These are phyloP conservation scores for Heliocidaris erythrogramma DNA, from an alignment of 35 echinoderm and acorn worm species.

Conservation along the genomic window DNA sequence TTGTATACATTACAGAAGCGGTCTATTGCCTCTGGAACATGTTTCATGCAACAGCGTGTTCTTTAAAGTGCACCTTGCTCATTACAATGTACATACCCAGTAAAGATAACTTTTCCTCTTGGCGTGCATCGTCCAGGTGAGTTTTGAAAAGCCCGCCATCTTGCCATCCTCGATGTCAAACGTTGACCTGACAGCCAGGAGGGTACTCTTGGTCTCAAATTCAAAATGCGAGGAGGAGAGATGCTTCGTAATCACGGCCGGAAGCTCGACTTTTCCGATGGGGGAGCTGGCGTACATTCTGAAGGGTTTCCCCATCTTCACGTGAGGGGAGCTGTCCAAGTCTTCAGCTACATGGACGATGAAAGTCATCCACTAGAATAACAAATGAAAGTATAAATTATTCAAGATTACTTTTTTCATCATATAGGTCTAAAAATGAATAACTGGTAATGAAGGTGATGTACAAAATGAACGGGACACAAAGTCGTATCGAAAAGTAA, in stretches of 20 bases:
- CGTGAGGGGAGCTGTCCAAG: not conserved
- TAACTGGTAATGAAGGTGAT: too few species aligned
- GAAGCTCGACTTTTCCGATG: not conserved
- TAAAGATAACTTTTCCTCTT: conserved; percentile 43
- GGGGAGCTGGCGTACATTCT: not conserved
- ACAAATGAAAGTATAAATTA: not conserved
- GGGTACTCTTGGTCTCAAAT: not conserved
- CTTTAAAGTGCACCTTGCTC: too few species aligned
- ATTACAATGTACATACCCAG: not conserved
- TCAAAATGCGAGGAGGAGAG: not conserved
- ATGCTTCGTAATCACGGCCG: not conserved
- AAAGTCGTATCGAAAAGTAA: too few species aligned
- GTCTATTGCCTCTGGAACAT: too few species aligned
- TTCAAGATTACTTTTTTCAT: too few species aligned
- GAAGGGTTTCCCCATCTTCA: conserved; percentile 8
- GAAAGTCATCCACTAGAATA: conserved; percentile 33
- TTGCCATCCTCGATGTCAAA: not conserved
- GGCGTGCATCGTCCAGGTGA: conserved; percentile 29
- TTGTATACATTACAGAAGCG: too few species aligned
- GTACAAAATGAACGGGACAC: too few species aligned
- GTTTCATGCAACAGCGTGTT: too few species aligned
- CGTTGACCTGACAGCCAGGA: not conserved
- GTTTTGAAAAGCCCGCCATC: conserved; percentile 19
- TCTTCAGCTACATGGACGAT: conserved; percentile 13
- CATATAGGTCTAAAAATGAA: too few species aligned